Percentiles rank a stretch among this genome's conserved stretches.
Conservation (phyloP, 2,113 vertebrate genomes). For the Propithecus coquereli region DNA sequence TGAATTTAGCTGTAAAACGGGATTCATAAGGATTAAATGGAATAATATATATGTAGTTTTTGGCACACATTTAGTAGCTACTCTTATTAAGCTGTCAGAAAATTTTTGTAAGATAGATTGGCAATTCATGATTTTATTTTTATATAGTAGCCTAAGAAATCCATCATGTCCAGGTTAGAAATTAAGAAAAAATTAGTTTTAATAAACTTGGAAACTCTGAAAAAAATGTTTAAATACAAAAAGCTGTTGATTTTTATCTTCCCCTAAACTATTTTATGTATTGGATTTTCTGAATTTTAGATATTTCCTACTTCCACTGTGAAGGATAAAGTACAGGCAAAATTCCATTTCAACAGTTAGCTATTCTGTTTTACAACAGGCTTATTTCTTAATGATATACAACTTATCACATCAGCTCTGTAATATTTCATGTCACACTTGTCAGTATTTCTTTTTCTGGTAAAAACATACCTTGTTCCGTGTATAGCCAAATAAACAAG, state of each 20-base stretch:
- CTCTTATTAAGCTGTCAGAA: constrained; percentile 22
- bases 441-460: constrained; percentile 8
- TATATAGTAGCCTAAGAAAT: constrained; percentile 31
- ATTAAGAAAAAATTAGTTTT: background rate
- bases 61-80: background rate
- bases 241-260: background rate
- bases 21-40: background rate
- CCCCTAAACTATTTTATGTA: background rate
- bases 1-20: background rate
- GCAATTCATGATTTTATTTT: constrained; percentile 30
- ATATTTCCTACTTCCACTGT: background rate
- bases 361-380: background rate
- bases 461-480: background rate
- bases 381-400: constrained; percentile 20
- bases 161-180: background rate
- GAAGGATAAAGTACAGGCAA: background rate
- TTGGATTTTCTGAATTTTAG: constrained; percentile 6
- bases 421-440: constrained; percentile 3
- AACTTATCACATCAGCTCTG: background rate
- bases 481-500: background rate
- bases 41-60: background rate
- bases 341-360: background rate
- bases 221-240: background rate
- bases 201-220: background rate
- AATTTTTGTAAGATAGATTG: background rate